Percentiles rank a stretch among this genome's conserved stretches.
Conservation (phyloP, 2,113 vertebrate species). For the Notarius quadriscutis region DNA sequence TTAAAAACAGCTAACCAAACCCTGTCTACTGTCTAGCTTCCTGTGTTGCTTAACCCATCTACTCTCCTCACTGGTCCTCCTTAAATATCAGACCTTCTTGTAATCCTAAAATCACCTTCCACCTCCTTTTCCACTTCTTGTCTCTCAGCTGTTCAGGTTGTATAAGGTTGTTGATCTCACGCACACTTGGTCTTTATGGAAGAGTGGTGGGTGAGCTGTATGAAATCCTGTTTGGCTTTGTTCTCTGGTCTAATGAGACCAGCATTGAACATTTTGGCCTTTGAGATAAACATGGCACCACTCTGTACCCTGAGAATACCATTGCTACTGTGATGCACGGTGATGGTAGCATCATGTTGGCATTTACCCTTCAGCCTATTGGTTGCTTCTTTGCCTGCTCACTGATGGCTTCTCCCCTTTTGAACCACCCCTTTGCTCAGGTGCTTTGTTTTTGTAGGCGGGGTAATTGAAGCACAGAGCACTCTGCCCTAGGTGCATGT, state of each 20-base stretch:
- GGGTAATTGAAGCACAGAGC: not conserved
- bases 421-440: not conserved
- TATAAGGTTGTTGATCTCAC: too few relatives aligned
- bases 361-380: not conserved
- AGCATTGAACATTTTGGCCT: not conserved
- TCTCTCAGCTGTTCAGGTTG: not conserved
- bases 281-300: not conserved
- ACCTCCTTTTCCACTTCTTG: not conserved
- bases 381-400: not conserved
- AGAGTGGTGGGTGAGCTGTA: not conserved
- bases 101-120: not conserved
- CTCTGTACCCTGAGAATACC: not conserved
- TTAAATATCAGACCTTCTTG: not conserved
- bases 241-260: not conserved
- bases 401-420: not conserved
- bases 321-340: not conserved
- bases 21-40: not conserved
- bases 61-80: not conserved
- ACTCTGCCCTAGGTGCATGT: too few relatives aligned
- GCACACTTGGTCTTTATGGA: too few relatives aligned
- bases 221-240: not conserved
- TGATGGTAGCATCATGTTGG: not conserved
- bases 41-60: not conserved
- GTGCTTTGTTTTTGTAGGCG: not conserved
- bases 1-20: not conserved